Evolutionary conservation across 2,797 vertebrate species (phyloP).

Genomic region (Taenioides sp.): DNA sequence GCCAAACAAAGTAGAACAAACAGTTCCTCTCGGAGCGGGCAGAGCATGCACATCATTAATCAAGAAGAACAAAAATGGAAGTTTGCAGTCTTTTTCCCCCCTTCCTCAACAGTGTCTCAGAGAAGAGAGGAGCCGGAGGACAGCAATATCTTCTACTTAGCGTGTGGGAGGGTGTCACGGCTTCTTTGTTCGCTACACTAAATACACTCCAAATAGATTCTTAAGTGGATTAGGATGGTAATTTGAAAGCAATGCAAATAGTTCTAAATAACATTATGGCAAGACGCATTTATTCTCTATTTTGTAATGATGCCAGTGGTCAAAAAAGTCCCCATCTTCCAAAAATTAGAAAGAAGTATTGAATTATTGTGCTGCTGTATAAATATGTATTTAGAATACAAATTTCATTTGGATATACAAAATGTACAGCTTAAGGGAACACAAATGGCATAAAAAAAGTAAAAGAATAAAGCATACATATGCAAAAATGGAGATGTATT

Average conservation of each 20-base stretch:
- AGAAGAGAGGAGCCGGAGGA: conserved; percentile 18
- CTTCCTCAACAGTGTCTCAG: conserved; percentile 31
- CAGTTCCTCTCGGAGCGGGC: conserved; percentile 27
- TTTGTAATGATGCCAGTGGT: neutral
- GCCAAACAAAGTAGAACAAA: conserved; percentile 58
- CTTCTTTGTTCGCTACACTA: conserved; percentile 28
- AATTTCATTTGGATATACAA: neutral
- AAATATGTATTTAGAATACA: neutral
- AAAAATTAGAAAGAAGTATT: neutral
- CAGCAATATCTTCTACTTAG: conserved; percentile 25
- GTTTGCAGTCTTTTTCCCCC: conserved; percentile 31
- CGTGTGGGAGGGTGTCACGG: conserved; percentile 9
- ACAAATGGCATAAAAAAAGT: neutral
- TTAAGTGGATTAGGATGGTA: conserved; percentile 15
- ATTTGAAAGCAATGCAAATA: neutral
- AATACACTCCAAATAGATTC: conserved; percentile 22
- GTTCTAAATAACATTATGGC: neutral
- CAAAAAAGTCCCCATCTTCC: neutral
- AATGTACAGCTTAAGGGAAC: neutral
- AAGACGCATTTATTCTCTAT: neutral
- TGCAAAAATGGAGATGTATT: no score
- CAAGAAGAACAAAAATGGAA: conserved; percentile 38
- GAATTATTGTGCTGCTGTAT: neutral
- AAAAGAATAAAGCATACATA: no score
- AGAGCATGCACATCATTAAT: conserved; percentile 50